Percentiles rank a stretch among this genome's conserved stretches.
These are phyloP conservation scores for Carlito syrichta DNA, from an alignment of 2,113 vertebrate genomes.

Conservation along the genomic window DNA sequence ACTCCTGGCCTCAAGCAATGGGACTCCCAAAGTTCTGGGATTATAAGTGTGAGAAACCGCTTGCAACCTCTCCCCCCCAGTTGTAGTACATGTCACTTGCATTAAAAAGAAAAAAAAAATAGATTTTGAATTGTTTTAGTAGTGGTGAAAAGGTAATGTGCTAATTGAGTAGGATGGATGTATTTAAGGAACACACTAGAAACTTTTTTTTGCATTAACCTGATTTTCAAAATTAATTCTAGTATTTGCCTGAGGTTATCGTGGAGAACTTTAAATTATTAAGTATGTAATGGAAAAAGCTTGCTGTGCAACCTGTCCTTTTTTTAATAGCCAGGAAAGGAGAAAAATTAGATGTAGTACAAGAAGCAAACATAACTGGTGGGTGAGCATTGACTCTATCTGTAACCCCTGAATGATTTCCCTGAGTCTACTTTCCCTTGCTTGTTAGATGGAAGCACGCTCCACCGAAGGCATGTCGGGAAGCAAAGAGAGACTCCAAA, in stretches of 20 bases:
- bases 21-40: no score
- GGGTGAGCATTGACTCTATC: background rate
- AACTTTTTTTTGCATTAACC: slow-evolving; percentile 1
- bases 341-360: background rate
- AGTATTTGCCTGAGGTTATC: background rate
- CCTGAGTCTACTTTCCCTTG: background rate
- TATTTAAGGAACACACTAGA: background rate
- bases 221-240: slow-evolving; percentile 18
- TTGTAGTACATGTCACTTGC: no score
- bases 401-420: background rate
- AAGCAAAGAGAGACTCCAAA: background rate
- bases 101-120: background rate
- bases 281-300: background rate
- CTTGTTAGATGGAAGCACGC: background rate
- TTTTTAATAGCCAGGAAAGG: background rate
- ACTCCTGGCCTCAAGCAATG: no score
- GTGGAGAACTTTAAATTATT: background rate
- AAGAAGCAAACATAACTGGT: background rate
- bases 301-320: background rate
- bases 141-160: background rate
- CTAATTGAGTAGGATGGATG: background rate
- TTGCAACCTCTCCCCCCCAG: no score
- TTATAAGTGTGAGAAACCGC: no score
- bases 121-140: background rate
- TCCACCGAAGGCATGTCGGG: background rate